Conservation (phyloP, 1,140 invertebrate species). For the Zeugodacus cucurbitae region DNA sequence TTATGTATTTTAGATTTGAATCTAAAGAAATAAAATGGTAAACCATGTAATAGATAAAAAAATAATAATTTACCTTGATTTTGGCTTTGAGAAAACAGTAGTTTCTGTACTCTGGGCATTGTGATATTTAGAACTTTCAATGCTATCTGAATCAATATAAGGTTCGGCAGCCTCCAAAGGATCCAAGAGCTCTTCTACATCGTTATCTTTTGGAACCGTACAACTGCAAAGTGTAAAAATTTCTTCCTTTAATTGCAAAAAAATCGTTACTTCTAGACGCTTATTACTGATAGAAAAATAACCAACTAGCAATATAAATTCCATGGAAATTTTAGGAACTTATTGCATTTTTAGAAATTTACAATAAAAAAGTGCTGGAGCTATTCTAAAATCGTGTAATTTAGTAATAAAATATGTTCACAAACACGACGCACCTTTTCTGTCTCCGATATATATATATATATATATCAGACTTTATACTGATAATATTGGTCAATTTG, state of each 20-base stretch:
- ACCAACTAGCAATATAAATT: no score
- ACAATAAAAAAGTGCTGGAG: no score
- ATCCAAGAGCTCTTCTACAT: not conserved
- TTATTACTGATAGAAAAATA: no score
- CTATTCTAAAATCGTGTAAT: no score
- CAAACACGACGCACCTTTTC: no score
- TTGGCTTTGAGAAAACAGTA: not conserved
- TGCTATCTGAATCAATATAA: not conserved
- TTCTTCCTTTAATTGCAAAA: not conserved
- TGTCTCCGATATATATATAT: no score
- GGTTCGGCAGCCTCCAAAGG: not conserved
- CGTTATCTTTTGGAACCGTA: not conserved
- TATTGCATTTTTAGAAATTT: no score
- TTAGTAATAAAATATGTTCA: no score
- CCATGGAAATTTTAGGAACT: no score
- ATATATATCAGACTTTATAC: no score
- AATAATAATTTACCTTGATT: not conserved
- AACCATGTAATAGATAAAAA: not conserved
- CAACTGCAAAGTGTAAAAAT: not conserved
- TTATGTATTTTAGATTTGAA: conserved; percentile 58
- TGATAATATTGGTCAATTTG: no score
- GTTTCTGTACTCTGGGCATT: not conserved
- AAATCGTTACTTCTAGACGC: no score
- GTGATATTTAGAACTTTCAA: not conserved
- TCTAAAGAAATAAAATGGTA: conserved; percentile 40